A percentile compares a stretch with the other conserved stretches of the same genome.
Conservation (phyloP, 2,797 vertebrate species). For the Melanotaenia maccullochi region DNA sequence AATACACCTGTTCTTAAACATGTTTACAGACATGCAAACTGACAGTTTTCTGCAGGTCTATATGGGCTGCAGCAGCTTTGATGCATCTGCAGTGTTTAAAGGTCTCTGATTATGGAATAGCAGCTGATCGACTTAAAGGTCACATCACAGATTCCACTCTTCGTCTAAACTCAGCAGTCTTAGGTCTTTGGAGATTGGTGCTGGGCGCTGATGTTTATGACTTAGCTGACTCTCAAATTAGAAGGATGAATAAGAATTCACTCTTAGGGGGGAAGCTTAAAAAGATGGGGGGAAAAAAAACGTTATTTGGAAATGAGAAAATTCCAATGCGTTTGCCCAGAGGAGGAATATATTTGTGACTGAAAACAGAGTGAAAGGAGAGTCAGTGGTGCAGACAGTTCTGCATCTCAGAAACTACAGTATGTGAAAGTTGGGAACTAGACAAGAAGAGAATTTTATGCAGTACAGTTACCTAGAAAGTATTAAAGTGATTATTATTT, state of each 20-base stretch:
- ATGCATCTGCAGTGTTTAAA: constrained; percentile 27
- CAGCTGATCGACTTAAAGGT: constrained; percentile 51
- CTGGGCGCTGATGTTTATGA: constrained; percentile 42
- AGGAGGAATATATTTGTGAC: constrained; percentile 60
- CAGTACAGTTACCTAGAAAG: constrained; percentile 24
- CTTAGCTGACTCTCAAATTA: constrained; percentile 59
- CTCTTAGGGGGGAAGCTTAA: constrained; percentile 15
- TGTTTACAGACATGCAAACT: constrained; percentile 8
- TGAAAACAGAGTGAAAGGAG: constrained; percentile 45
- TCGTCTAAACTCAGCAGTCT: constrained; percentile 26
- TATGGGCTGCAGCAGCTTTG: background rate
- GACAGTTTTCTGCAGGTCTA: background rate
- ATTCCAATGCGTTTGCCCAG: constrained; percentile 51
- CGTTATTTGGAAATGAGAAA: constrained; percentile 68
- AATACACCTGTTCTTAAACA: background rate
- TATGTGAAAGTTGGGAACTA: constrained; percentile 59
- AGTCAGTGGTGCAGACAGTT: constrained; percentile 68
- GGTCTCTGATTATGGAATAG: constrained; percentile 23
- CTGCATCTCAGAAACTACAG: constrained; percentile 43
- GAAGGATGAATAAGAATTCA: constrained; percentile 50
- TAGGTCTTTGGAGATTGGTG: constrained; percentile 27
- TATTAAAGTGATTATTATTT: constrained; percentile 13
- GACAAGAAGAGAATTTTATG: constrained; percentile 43
- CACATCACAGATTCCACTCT: constrained; percentile 35
- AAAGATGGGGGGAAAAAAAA: constrained; percentile 2